phyloP scores from a whole-genome alignment of 2,888 invertebrate genomes.

The Palloptera scutellata region DNA sequence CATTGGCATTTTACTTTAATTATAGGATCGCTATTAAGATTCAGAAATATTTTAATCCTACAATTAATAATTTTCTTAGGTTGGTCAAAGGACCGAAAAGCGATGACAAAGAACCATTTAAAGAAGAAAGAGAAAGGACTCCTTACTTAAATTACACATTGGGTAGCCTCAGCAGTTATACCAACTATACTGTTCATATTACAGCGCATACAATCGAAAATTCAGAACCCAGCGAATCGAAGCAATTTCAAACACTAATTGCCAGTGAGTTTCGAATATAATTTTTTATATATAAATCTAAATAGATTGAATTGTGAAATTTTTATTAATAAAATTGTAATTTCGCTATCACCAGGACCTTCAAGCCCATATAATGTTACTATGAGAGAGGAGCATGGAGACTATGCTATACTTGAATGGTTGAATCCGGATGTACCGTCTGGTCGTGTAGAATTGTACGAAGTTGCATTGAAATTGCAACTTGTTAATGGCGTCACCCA shows the following conservation, averaged over 20 bases:
- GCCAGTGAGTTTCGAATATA: conserved; percentile 61
- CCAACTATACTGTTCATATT: conserved; percentile 74
- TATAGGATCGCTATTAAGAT: no score
- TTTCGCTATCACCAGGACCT: conserved; percentile 33
- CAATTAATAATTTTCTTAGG: no score
- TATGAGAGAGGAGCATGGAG: conserved; percentile 33
- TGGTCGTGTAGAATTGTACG: conserved; percentile 68
- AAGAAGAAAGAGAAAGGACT: no score
- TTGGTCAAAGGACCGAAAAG: no score
- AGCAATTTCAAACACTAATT: conserved; percentile 69
- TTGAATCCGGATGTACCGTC: conserved; percentile 65
- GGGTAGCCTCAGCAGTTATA: conserved; percentile 67
- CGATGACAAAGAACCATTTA: no score
- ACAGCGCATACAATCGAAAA: conserved; percentile 76
- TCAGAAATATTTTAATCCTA: no score
- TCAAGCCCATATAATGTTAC: conserved; percentile 41
- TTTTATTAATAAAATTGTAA: background rate
- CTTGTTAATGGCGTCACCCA: conserved; percentile 29
- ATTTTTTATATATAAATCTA: background rate
- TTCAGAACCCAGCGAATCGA: conserved; percentile 67
- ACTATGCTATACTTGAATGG: conserved; percentile 61
- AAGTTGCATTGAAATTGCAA: conserved; percentile 55
- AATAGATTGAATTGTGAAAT: background rate
- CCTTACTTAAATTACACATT: conserved; percentile 44
- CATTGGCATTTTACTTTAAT: no score